Base-by-base conservation (phyloP, 2,888 invertebrate species). In the Oxytorus armatus region DNA sequence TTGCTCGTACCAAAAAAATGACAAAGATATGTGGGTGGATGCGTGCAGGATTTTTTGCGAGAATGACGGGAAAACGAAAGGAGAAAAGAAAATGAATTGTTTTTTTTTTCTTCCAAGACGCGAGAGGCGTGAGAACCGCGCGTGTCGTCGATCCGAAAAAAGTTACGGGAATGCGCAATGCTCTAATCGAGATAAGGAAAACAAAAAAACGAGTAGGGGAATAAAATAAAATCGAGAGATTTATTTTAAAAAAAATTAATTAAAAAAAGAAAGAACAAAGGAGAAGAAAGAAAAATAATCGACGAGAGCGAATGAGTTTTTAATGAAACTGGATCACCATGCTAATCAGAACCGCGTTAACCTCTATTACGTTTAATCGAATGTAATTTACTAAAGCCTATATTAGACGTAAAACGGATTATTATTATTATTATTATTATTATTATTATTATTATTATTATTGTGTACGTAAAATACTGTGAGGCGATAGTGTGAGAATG, bases 301-400 rank as follows among this genome's bases (percentile, higher is more conserved):
- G 63, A 53, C 68, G 61, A 57, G 77, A 77, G 72, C 77, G 79
- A 82, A 77, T 68, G 76, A 72, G 77, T 82, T 80, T 77, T 77
- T 77, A 80, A 80, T 53, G 80, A 85, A 85, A 90, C 87, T 90
- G 88, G 89, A 91, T 90, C 90, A 89, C 80, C 89, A 90, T 90
- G 91, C 90, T 91, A 91, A 91, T 91, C 91, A 90, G 91, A 91
- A 91, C 91, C 92, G 90, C 91, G 91, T 91, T 91, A 91, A 91
- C 91, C 91, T 92, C 91, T 88, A 88, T 90, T 91, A 90, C 89
- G 88, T 90, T 91, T 91, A 91, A 91, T 89, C 88, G 88, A 89
- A 89, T 89, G 89, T 90, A 90, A 91, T 90, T 91, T 89, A 90
- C 88, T 88, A 88, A 89, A 90, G 89, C 86, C 88, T 87, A 87